These are phyloP conservation scores for Axinella damicornis DNA, from an alignment of 37 sponge, comb jelly and placozoan genomes.

Conservation along the genomic window DNA sequence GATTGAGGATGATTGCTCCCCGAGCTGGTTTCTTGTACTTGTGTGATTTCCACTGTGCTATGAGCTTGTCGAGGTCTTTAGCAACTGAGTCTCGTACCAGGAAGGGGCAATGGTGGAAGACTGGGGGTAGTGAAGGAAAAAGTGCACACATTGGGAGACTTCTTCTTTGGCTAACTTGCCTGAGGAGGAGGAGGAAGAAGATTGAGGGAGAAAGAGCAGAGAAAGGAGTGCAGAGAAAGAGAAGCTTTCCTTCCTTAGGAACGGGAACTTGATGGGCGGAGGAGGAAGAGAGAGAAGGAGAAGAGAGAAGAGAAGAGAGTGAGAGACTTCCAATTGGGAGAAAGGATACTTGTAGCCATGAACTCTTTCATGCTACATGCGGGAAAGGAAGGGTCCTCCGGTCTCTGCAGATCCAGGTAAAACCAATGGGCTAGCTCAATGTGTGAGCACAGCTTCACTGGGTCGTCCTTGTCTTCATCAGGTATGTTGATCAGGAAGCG, in stretches of 20 bases:
- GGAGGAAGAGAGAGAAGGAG: neutral
- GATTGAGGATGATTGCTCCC: slow-evolving; percentile 88
- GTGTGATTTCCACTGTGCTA: slow-evolving; percentile 70
- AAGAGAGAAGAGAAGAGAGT: neutral
- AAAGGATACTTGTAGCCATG: slow-evolving; percentile 68
- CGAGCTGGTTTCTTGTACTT: slow-evolving; percentile 74
- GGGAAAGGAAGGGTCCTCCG: slow-evolving; percentile 78
- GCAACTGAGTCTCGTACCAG: slow-evolving; percentile 13
- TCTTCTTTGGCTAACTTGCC: neutral
- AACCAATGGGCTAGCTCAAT: slow-evolving; percentile 93
- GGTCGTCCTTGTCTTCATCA: slow-evolving; percentile 76
- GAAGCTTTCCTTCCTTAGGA: neutral
- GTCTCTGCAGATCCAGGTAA: slow-evolving; percentile 81
- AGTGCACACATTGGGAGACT: neutral
- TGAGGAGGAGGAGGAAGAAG: neutral
- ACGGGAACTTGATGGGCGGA: neutral
- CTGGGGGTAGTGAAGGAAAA: slow-evolving; percentile 8
- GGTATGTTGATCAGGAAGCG: slow-evolving; percentile 88
- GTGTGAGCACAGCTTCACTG: slow-evolving; percentile 78
- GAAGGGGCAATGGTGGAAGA: slow-evolving; percentile 71
- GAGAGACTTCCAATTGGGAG: neutral
- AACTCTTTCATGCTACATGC: slow-evolving; percentile 84
- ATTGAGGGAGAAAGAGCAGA: neutral
- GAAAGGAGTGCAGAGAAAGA: neutral
- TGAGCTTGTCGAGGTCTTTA: slow-evolving; percentile 52